Base-by-base conservation (phyloP, 2,888 invertebrate species). In the Agonopterix heracliana region DNA sequence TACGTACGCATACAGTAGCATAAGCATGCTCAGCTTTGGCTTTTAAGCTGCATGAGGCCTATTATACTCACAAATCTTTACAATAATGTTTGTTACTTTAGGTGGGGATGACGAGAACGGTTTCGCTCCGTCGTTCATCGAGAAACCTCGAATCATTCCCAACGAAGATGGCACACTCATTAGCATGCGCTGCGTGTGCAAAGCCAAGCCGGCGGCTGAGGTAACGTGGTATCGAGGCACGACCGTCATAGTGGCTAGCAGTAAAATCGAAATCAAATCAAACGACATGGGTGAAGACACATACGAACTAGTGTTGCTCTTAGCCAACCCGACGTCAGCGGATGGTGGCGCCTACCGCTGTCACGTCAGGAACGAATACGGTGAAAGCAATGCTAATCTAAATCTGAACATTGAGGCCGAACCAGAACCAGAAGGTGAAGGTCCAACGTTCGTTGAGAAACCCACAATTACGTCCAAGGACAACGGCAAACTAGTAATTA, bases 81-180 rank as follows among this genome's bases (percentile, higher is more conserved):
- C 13, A 48, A 43, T 53, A 48, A 26, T 26, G 49, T 41, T 13
- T 54, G 36, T 57, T 64, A 64, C 57, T 68, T 75, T 90, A 96
- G 96, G 96, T 92, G 95, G 96, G 81, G 96, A 95, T 88, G 95
- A 95, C 85, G 95, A 95, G 65, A 94, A 94, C 74, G 97, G 97
- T 78, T 96, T 96, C 89, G 96, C 98, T 66, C 99, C 99, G 60
- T 96, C 97, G 54, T 99, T 99, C 89, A 93, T 98, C 76, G 98
- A 98, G 90, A 99, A 99, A 91, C 99, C 99, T 59, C 94, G 96
- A 88, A 99, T 99, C 88, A 97, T 98, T 90, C 99, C 99, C 78
- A 98, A 98, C 89, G 97, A 97, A 83, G 96, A 95, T 74, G 98
- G 98, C 67, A 98, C 98, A 63, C 92, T 98, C 69, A 98, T 99